Base-by-base conservation (phyloP, 2,888 invertebrate genomes). In the Dyspetes luteomarginatus region DNA sequence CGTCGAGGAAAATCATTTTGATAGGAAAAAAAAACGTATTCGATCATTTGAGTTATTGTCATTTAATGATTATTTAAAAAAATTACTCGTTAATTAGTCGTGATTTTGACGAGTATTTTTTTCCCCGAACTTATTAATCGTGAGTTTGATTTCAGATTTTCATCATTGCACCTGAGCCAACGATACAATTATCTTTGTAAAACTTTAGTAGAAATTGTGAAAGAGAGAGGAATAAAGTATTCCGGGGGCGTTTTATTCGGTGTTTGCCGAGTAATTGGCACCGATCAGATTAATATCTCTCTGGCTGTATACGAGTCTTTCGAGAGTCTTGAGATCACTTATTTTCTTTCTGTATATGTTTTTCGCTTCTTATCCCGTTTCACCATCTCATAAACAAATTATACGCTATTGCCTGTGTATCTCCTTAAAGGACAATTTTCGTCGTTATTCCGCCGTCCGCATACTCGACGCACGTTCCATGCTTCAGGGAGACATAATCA, bases 361-460 rank as follows among this genome's bases (percentile, higher is more conserved):
- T 82, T 79, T 81, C 80, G 26, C 55, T 74, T 78, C 81, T 74
- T 75, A 78, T 65, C 83, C 30, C 36, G 24, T 81, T 72, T 67
- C 69, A 36, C 64, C 79, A 86, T 83, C 67, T 73, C 76, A 78
- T 78, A 82, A 82, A 84, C 84, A 87, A 86, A 88, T 87, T 86
- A 83, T 75, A 64, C 58, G 50, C 30, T 22, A 7, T 19, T 45
- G 48, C 43, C 19, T 19, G 50, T 36, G 3, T 81, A 68, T 83
- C 79, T 84, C 84, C 84, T 84, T 48, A 64, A 64, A 82, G 81
- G 79, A 83, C 83, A 83, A 86, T 88, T 88, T 86, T 82, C 80
- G 74, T 60, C 81, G 62, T 48, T 45, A 41, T 67, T 15, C 15
- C 41, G 48, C 43, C 19, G 30, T 58, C 41, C 45, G n/a, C 58